Evolutionary conservation across 2,888 invertebrate species (phyloP).

Genomic region (Eupithecia dodoneata): DNA sequence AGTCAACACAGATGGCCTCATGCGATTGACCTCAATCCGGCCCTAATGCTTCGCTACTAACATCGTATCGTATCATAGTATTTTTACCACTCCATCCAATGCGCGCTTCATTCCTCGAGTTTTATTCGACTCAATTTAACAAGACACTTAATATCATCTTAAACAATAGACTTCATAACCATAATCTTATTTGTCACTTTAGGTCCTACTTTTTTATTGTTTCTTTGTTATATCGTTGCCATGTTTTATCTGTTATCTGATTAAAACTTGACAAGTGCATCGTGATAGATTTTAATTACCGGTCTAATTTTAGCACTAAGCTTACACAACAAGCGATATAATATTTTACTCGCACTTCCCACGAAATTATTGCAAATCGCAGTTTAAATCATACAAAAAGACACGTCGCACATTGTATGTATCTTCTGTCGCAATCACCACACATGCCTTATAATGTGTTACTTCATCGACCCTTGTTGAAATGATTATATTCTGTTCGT

Average conservation of each 20-base stretch:
- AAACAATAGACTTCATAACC: neutral
- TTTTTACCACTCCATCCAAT: constrained; percentile 73
- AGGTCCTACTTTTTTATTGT: neutral
- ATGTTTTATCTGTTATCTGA: constrained; percentile 38
- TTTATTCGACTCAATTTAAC: constrained; percentile 46
- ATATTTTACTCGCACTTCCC: constrained; percentile 35
- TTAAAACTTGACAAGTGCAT: constrained; percentile 32
- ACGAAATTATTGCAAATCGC: constrained; percentile 48
- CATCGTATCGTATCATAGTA: constrained; percentile 58
- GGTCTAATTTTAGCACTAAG: constrained; percentile 16
- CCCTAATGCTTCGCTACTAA: constrained; percentile 71
- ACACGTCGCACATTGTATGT: constrained; percentile 51
- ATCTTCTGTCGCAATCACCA: constrained; percentile 51
- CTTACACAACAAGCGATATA: constrained; percentile 29
- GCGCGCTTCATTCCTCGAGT: constrained; percentile 50
- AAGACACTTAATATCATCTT: neutral
- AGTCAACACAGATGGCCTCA: constrained; percentile 80
- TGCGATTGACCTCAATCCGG: constrained; percentile 81
- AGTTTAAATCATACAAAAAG: constrained; percentile 45
- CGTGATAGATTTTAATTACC: constrained; percentile 28
- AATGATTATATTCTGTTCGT: neutral
- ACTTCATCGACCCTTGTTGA: constrained; percentile 41
- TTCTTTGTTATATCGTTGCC: constrained; percentile 16
- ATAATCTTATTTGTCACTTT: neutral
- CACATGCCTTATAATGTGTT: constrained; percentile 43